phyloP scores from a whole-genome alignment of 2,113 vertebrate species.

The Microtus ochrogaster region DNA sequence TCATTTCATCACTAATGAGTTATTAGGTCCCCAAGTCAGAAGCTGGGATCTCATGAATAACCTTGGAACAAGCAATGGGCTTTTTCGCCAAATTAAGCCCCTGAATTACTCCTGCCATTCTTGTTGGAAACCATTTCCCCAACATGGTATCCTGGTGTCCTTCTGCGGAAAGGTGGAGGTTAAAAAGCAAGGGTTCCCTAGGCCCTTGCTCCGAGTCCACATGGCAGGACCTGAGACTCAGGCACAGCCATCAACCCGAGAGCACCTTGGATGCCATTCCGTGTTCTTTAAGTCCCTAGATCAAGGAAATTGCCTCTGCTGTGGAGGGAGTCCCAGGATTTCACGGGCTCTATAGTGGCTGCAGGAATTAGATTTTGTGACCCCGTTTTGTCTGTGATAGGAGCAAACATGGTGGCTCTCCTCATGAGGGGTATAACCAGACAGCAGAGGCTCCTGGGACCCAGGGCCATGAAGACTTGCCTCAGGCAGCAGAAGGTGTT shows the following conservation, averaged over 20 bases:
- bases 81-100: constrained; percentile 69
- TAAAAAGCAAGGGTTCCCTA: too few relatives aligned
- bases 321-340: neutral
- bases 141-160: rapidly evolving
- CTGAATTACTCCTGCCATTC: neutral
- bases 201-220: neutral
- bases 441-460: neutral
- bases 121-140: neutral
- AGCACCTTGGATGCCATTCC: rapidly evolving
- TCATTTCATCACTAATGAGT: neutral
- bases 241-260: neutral
- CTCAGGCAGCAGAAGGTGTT: neutral
- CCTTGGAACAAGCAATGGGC: constrained; percentile 62
- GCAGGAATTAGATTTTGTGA: neutral
- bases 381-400: rapidly evolving
- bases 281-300: neutral
- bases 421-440: neutral
- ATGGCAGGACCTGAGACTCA: neutral
- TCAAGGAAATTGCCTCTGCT: neutral
- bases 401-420: rapidly evolving
- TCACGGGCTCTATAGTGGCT: neutral
- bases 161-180: too few relatives aligned
- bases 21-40: constrained; percentile 29
- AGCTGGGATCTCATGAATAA: constrained; percentile 53
- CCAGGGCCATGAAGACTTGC: neutral